phyloP scores from a whole-genome alignment of 2,113 vertebrate species.

The Galeopterus variegatus region DNA sequence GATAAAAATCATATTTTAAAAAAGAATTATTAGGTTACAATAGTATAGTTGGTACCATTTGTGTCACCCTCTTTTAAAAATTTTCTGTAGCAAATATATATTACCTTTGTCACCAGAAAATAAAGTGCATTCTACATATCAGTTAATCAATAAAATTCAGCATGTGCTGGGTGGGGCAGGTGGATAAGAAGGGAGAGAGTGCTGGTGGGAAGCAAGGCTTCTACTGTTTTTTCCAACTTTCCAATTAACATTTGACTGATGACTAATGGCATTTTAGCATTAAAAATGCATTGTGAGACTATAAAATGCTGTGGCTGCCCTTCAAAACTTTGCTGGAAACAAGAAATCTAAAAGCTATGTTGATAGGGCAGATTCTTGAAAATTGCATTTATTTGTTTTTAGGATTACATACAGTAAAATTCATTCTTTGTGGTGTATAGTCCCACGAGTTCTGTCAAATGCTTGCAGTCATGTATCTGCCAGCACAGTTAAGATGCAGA shows the following conservation, averaged over 20 bases:
- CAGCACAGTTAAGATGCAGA: no score
- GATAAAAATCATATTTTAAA: neutral
- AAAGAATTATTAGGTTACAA: neutral
- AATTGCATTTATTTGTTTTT: neutral
- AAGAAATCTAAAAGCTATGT: neutral
- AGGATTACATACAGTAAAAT: neutral
- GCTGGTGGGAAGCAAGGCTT: rapidly evolving
- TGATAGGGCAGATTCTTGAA: neutral
- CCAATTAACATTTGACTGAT: neutral
- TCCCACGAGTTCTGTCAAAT: neutral
- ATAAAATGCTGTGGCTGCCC: rapidly evolving
- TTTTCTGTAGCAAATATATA: neutral
- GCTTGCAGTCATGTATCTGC: rapidly evolving
- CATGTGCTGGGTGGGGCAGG: neutral
- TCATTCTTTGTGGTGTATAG: neutral
- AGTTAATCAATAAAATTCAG: neutral
- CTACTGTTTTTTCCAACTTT: neutral
- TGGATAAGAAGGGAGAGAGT: rapidly evolving
- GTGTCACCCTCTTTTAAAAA: neutral
- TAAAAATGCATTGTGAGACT: neutral
- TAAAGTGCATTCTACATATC: neutral
- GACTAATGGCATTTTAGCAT: neutral
- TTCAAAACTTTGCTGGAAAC: neutral
- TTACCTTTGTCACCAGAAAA: neutral
- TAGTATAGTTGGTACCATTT: neutral